Conservation (phyloP, 2,797 vertebrate genomes). For the Squalus acanthias region DNA sequence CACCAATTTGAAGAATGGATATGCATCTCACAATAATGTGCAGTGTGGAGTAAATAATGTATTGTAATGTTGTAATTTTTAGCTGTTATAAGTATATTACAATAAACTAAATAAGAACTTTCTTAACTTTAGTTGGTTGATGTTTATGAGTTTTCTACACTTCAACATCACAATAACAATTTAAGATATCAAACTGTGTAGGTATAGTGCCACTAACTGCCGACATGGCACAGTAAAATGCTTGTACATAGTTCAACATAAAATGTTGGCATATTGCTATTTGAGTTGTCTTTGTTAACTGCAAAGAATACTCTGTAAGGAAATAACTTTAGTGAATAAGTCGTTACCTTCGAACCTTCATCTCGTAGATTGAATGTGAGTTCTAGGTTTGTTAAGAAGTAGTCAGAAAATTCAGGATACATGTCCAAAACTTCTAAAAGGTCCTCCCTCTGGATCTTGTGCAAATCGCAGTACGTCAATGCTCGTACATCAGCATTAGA, state of each 20-base stretch:
- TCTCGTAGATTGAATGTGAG: constrained; percentile 95
- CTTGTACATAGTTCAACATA: neutral
- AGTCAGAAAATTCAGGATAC: constrained; percentile 96
- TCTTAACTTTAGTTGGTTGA: neutral
- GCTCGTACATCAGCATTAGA: constrained; percentile 95
- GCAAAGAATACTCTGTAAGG: neutral
- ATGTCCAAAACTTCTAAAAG: constrained; percentile 93
- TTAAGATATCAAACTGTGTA: neutral
- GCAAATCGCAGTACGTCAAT: constrained; percentile 92
- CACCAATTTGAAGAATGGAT: neutral
- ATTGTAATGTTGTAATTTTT: neutral
- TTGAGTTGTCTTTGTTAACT: neutral
- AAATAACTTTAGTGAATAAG: neutral
- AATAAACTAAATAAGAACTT: neutral
- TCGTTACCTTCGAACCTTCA: constrained; percentile 72
- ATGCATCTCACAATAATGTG: neutral
- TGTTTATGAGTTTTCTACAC: neutral
- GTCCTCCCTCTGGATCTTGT: constrained; percentile 93
- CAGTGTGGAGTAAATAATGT: neutral
- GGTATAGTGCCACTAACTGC: neutral
- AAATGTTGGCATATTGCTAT: neutral
- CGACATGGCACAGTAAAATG: neutral
- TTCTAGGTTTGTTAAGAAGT: constrained; percentile 90
- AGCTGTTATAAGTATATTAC: neutral
- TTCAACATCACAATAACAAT: neutral